phyloP scores from a whole-genome alignment of 2,113 vertebrate species.

The Rissa tridactyla region DNA sequence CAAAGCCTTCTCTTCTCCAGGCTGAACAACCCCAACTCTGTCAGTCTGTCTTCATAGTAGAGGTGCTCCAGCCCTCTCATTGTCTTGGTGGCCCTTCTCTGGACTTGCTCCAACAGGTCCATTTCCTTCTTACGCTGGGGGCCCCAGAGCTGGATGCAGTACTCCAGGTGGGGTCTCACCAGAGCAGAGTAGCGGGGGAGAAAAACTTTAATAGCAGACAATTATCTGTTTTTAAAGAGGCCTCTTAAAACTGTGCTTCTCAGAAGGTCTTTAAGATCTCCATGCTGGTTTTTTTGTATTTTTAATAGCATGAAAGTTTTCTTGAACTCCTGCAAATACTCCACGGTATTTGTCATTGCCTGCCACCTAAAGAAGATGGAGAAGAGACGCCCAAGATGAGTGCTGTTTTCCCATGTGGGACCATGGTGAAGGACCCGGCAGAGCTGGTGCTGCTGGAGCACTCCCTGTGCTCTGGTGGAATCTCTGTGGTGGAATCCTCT shows the following conservation, averaged over 20 bases:
- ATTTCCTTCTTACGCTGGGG: background rate
- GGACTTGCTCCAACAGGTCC: background rate
- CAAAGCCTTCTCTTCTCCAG: background rate
- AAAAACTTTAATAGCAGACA: background rate
- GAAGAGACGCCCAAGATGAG: background rate
- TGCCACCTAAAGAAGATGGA: background rate
- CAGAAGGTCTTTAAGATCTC: background rate
- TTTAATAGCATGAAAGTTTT: background rate
- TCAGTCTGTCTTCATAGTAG: background rate
- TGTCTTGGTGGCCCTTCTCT: background rate
- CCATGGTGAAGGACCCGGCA: background rate
- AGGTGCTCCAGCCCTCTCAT: background rate
- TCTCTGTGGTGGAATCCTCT: fast-evolving
- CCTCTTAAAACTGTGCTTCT: background rate
- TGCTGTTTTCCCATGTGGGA: background rate
- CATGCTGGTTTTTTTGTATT: background rate
- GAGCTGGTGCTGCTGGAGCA: background rate
- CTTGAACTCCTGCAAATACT: background rate
- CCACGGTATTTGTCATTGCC: background rate
- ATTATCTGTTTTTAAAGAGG: background rate
- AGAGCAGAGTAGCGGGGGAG: background rate
- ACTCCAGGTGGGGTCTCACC: background rate
- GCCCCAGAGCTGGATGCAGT: background rate
- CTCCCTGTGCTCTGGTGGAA: background rate
- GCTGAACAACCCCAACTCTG: background rate